Evolutionary conservation across 2,113 vertebrate species (phyloP).

Genomic region (Rafetus swinhoei): DNA sequence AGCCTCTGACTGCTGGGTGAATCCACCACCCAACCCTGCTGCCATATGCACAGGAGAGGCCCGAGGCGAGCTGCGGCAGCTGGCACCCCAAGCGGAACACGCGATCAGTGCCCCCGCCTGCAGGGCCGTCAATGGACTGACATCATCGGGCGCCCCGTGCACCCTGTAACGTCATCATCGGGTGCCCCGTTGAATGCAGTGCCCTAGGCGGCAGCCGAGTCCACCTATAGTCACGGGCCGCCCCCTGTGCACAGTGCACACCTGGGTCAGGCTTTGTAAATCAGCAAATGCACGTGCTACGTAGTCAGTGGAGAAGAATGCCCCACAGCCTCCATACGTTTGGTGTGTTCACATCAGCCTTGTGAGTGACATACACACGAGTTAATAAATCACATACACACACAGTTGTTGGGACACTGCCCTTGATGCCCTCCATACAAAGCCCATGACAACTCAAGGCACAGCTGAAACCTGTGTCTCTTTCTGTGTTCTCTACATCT

Average conservation of each 20-base stretch:
- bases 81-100: too few relatives aligned
- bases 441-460: neutral
- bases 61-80: too few relatives aligned
- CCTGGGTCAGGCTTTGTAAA: neutral
- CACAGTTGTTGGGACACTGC: too few relatives aligned
- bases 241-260: neutral
- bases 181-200: too few relatives aligned
- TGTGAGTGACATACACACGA: neutral
- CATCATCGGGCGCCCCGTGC: too few relatives aligned
- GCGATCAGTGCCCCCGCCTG: too few relatives aligned
- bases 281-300: neutral
- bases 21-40: neutral
- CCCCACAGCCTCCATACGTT: slow-evolving; percentile 31
- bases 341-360: neutral
- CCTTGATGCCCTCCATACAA: neutral
- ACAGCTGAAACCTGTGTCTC: slow-evolving; percentile 33
- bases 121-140: too few relatives aligned
- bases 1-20: neutral
- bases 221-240: too few relatives aligned
- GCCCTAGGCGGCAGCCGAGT: too few relatives aligned
- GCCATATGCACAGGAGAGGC: neutral
- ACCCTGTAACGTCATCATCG: too few relatives aligned
- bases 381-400: neutral
- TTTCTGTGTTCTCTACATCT: neutral
- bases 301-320: neutral